phyloP scores from a whole-genome alignment of 2,797 vertebrate species.

The Halcyon smyrnensis region DNA sequence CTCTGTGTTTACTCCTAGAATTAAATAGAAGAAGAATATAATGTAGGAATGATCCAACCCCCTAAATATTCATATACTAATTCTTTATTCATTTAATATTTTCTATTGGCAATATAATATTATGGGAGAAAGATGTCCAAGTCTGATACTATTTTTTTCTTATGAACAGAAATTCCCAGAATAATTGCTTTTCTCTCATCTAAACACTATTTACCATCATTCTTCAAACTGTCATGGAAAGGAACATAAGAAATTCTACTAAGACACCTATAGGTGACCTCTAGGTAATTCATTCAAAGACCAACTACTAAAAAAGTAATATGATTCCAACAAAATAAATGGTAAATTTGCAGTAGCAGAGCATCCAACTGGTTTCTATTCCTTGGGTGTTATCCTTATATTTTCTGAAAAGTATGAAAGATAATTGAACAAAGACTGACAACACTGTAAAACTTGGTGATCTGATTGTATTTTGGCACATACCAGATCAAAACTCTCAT shows the following conservation, averaged over 20 bases:
- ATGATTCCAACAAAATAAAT: neutral
- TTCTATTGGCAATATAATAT: neutral
- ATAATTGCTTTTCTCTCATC: neutral
- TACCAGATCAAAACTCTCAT: neutral
- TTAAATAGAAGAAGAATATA: neutral
- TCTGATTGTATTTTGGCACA: neutral
- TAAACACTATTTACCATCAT: neutral
- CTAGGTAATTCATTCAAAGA: neutral
- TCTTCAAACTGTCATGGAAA: conserved; percentile 13
- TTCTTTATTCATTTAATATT: neutral
- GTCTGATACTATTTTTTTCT: neutral
- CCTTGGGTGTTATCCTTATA: neutral
- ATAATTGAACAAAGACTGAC: neutral
- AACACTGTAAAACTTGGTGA: neutral
- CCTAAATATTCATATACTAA: neutral
- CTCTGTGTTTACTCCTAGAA: neutral
- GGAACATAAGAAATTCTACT: neutral
- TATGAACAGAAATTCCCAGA: neutral
- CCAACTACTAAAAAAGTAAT: neutral
- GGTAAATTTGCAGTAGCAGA: neutral
- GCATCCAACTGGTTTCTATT: neutral
- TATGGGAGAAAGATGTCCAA: neutral
- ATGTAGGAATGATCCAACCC: neutral
- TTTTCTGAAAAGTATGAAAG: neutral
- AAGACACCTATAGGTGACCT: neutral